Conservation (phyloP, 1,140 invertebrate species). For the Drosophila leontia region DNA sequence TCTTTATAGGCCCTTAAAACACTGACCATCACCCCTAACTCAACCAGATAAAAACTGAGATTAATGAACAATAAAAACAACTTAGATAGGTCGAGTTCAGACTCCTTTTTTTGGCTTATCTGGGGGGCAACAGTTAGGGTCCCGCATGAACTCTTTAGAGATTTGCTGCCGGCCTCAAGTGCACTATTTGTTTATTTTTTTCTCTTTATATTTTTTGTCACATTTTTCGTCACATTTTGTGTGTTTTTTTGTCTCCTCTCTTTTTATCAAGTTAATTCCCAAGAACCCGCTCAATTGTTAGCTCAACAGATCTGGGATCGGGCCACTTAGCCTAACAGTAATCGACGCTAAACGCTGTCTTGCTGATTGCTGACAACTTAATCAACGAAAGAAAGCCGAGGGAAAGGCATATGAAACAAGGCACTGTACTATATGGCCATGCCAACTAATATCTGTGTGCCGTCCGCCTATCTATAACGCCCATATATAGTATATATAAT, state of each 20-base stretch:
- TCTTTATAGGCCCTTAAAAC: neutral
- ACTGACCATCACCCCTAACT: conserved; percentile 1
- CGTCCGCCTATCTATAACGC: conserved; percentile 27
- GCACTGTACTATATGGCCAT: conserved; percentile 23
- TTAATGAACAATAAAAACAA: neutral
- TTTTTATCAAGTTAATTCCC: conserved; percentile 39
- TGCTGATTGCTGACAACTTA: conserved; percentile 77
- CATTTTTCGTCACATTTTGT: neutral
- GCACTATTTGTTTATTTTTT: conserved; percentile 1
- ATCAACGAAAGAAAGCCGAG: conserved; percentile 55
- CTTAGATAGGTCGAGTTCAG: conserved; percentile 10
- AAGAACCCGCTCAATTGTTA: conserved; percentile 42
- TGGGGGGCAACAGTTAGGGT: neutral
- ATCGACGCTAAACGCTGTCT: conserved; percentile 64
- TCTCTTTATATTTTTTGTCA: neutral
- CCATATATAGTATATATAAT: conserved; percentile 16
- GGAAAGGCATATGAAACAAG: conserved; percentile 25
- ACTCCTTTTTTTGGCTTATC: neutral
- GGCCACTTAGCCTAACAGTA: conserved; percentile 52
- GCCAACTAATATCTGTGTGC: conserved; percentile 44
- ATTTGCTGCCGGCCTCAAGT: neutral
- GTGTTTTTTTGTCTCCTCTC: neutral
- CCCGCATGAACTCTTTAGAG: conserved; percentile 10
- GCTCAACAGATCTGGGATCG: conserved; percentile 40
- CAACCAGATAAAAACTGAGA: neutral